Evolutionary conservation across 2,113 vertebrate species (phyloP).

Genomic region (Ranitomeya variabilis): DNA sequence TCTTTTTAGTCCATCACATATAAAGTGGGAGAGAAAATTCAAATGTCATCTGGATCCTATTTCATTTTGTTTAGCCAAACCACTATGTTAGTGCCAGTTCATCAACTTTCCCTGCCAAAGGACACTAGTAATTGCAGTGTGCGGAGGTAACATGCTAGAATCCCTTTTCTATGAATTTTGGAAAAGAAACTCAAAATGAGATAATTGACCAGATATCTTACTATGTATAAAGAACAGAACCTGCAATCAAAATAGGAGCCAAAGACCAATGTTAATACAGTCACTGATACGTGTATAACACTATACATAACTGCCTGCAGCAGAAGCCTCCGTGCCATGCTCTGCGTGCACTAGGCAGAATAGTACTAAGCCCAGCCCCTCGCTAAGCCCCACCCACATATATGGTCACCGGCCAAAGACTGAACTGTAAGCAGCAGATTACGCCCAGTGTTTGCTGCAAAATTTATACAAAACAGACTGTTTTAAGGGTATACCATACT

Average conservation of each 20-base stretch:
- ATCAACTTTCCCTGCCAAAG: constrained; percentile 29
- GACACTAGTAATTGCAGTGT: constrained; percentile 10
- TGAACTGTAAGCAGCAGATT: no score
- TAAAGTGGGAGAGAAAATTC: constrained; percentile 26
- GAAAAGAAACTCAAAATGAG: neutral
- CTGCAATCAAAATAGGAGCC: neutral
- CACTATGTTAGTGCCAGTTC: constrained; percentile 40
- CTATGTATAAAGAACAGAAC: neutral
- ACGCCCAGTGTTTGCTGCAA: no score
- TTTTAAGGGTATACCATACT: no score
- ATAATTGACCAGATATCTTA: neutral
- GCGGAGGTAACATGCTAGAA: neutral
- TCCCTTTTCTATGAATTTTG: constrained; percentile 11
- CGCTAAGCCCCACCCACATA: no score
- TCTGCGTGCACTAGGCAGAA: no score
- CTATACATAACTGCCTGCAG: neutral
- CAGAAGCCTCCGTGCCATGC: no score
- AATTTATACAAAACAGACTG: no score
- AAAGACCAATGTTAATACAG: neutral
- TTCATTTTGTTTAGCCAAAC: constrained; percentile 49
- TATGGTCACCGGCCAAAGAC: no score
- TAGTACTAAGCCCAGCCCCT: no score
- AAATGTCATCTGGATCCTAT: constrained; percentile 44
- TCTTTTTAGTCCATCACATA: constrained; percentile 13
- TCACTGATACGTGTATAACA: neutral